These are phyloP conservation scores for Apistogramma diplotaenia DNA, from an alignment of 2,113 vertebrate species.

Conservation along the genomic window DNA sequence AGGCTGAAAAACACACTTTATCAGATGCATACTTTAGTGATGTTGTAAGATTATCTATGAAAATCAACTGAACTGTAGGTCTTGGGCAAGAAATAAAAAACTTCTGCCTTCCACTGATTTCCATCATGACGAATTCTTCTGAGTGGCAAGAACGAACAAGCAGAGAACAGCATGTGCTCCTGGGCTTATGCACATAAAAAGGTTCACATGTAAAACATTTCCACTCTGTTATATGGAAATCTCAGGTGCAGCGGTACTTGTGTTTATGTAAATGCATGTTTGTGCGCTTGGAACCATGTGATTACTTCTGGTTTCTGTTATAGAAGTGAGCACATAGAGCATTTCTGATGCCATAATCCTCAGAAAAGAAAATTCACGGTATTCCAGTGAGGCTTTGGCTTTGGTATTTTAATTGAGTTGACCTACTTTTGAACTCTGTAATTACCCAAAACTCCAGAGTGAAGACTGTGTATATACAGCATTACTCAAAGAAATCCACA, in stretches of 20 bases:
- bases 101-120: background rate
- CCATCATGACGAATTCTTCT: background rate
- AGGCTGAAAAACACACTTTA: background rate
- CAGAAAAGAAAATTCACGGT: background rate
- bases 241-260: background rate
- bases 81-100: background rate
- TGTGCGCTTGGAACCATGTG: background rate
- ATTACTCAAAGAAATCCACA: background rate
- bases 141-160: background rate
- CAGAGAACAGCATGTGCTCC: background rate
- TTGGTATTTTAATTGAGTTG: slow-evolving; percentile 1
- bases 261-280: slow-evolving; percentile 8
- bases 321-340: background rate
- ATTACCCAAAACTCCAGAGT: background rate
- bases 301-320: background rate
- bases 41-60: background rate
- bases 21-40: background rate
- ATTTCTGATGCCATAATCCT: background rate
- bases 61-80: background rate
- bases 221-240: background rate
- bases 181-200: background rate
- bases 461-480: background rate
- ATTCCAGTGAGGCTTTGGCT: background rate
- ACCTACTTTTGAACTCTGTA: background rate
- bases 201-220: background rate